A percentile compares a stretch with the other conserved stretches of the same genome.
Evolutionary conservation across 2,797 vertebrate species (phyloP).

Genomic region (Anabacerthia variegaticeps): DNA sequence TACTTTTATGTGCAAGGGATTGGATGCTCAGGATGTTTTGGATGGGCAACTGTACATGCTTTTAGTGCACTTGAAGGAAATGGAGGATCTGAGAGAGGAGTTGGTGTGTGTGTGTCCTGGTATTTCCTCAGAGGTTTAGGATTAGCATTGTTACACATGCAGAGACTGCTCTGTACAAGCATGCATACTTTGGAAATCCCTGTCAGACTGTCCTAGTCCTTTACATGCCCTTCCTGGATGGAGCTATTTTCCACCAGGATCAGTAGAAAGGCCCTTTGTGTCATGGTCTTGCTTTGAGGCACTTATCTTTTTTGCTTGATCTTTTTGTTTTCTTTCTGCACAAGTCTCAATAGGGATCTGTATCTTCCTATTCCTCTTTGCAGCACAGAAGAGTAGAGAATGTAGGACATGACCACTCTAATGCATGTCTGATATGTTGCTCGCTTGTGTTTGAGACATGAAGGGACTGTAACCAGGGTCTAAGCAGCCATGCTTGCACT

Average conservation of each 20-base stretch:
- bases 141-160: neutral
- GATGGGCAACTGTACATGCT: neutral
- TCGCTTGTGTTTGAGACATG: fast-evolving
- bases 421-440: fast-evolving
- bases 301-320: neutral
- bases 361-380: neutral
- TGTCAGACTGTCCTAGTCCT: neutral
- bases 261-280: neutral
- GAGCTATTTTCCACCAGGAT: neutral
- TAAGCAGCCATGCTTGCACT: neutral
- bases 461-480: neutral
- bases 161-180: neutral
- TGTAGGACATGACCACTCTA: neutral
- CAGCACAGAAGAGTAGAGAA: neutral
- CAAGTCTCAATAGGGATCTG: neutral
- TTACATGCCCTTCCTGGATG: neutral
- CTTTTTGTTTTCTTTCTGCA: neutral
- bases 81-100: neutral
- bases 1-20: neutral
- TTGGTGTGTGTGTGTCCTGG: neutral
- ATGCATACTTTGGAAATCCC: neutral
- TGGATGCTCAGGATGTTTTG: neutral
- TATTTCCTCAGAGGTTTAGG: neutral
- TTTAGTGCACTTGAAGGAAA: neutral
- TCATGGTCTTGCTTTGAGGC: neutral